Evolutionary conservation across 2,888 invertebrate species (phyloP), one percentile per base, ranked within the genome.

Genomic region (Himalopsyche anomala): DNA sequence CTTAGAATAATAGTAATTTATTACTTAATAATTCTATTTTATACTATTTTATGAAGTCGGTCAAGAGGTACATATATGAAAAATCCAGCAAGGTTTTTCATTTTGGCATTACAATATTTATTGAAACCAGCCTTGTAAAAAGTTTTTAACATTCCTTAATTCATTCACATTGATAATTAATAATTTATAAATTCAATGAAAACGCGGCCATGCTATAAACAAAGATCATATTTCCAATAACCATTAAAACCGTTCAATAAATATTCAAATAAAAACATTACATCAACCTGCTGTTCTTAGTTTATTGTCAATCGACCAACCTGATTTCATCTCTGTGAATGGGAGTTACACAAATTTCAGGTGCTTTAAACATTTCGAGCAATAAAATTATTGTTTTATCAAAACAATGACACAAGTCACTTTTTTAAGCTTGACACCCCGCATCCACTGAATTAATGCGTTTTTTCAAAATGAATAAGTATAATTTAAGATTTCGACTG

Each of bases 191-290:
- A 74, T 36, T 74, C 74, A 74, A 38, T 74, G 38, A 74, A 74
- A 74, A 36, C 74, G 74, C 38, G 74, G 74, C 38, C 74, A 74
- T 74, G 5, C 36, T 38, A 74, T 74, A 12, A 74, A 38, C 19
- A 15, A 74, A 36, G 74, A 74, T 74, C 74, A 74, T 74, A 74
- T 74, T 38, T 74, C 74, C 74, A 74, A 74, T 74, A 74, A 74
- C 74, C 74, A 74, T 74, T 74, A 74, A 74, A 74, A 74, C 36
- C 38, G 38, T 74, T 74, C 74, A 74, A 74, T 74, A 74, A 74
- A 74, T 74, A 74, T 74, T 74, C 74, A 74, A 74, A 74, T 74
- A 74, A 74, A 74, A 74, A 38, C 74, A 36, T 74, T 74, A 74
- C 74, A 74, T 74, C 74, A 74, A 74, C 74, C 74, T 74, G 74